Evolutionary conservation across 2,888 invertebrate species (phyloP).

Genomic region (Brachypalpus laphriformis): DNA sequence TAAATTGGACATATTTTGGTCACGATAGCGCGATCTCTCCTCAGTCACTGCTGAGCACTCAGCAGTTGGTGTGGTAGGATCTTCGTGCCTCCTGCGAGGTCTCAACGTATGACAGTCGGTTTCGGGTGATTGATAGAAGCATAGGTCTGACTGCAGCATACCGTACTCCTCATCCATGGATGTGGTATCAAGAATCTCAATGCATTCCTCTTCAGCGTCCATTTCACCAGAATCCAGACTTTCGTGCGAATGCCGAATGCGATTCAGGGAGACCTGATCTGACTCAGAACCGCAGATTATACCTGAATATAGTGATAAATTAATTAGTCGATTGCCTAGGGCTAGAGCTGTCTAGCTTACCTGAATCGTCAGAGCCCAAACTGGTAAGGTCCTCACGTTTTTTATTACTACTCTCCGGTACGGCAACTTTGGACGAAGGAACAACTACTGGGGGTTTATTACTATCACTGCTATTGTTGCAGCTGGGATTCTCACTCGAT

Average conservation of each 20-base stretch:
- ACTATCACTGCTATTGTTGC: slow-evolving; percentile 51
- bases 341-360: slow-evolving; percentile 73
- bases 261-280: slow-evolving; percentile 82
- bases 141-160: slow-evolving; percentile 81
- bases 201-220: slow-evolving; percentile 86
- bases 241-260: slow-evolving; percentile 86
- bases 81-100: slow-evolving; percentile 79
- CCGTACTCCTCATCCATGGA: slow-evolving; percentile 83
- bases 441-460: slow-evolving; percentile 70
- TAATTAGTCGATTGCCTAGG: background rate
- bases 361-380: slow-evolving; percentile 85
- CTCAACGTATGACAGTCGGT: slow-evolving; percentile 80
- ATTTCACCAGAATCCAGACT: slow-evolving; percentile 88
- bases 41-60: slow-evolving; percentile 68
- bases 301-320: slow-evolving; percentile 77
- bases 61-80: slow-evolving; percentile 75
- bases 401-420: slow-evolving; percentile 76
- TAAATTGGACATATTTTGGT: slow-evolving; percentile 74
- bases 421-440: slow-evolving; percentile 73
- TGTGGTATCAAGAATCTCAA: slow-evolving; percentile 82
- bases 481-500: slow-evolving; percentile 74
- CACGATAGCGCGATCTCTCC: slow-evolving; percentile 76
- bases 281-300: slow-evolving; percentile 84
- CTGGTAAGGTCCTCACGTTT: slow-evolving; percentile 84
- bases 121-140: slow-evolving; percentile 81